Evolutionary conservation across 2,113 vertebrate species (phyloP).

Genomic region (Crotalus horridus): DNA sequence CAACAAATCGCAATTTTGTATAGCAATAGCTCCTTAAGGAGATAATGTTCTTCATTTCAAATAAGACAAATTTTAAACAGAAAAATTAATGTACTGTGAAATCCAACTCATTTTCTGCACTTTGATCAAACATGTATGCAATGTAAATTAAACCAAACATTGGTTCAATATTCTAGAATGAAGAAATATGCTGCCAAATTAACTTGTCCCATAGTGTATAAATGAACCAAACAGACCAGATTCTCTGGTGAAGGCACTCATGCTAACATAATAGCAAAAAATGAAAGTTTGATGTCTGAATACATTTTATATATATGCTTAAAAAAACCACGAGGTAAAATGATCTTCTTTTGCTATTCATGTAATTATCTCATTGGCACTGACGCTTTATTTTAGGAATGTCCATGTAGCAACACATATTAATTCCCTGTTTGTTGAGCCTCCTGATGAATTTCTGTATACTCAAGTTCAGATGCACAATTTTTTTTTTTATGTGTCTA

Average conservation of each 20-base stretch:
- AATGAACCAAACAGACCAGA: not conserved
- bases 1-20: not conserved
- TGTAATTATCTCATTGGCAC: not conserved
- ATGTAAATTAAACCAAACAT: not conserved
- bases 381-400: not conserved
- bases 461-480: not conserved
- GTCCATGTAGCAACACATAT: slow-evolving; percentile 8
- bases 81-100: not conserved
- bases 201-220: not conserved
- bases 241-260: not conserved
- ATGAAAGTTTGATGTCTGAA: not conserved
- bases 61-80: not conserved
- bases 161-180: not conserved
- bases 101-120: not conserved
- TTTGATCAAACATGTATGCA: not conserved
- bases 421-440: not conserved
- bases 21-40: not conserved
- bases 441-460: not conserved
- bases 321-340: not conserved
- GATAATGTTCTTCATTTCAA: not conserved
- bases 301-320: not conserved
- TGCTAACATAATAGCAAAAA: not conserved
- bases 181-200: not conserved
- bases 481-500: slow-evolving; percentile 9
- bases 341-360: not conserved